These are phyloP conservation scores for Latrodectus hesperus DNA, from an alignment of 2,888 invertebrate genomes.

Conservation along the genomic window DNA sequence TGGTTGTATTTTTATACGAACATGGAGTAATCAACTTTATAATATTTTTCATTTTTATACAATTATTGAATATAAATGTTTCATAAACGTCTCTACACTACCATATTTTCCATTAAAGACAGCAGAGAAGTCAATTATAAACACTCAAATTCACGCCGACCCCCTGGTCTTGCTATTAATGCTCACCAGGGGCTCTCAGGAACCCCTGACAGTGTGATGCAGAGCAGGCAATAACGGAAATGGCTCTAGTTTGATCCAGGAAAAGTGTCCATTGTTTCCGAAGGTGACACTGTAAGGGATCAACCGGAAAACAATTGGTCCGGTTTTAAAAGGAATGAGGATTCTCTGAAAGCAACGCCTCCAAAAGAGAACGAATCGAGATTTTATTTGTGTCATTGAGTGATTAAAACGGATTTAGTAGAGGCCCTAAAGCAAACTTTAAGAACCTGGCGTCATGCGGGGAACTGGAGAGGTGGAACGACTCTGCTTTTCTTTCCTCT, in stretches of 20 bases:
- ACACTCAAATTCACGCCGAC: background rate
- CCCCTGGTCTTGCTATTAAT: background rate
- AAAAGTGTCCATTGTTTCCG: conserved; percentile 17
- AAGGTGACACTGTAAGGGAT: background rate
- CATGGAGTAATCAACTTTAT: no score
- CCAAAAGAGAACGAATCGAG: background rate
- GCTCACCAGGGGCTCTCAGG: background rate
- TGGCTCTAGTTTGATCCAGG: conserved; percentile 10
- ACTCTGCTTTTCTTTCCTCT: background rate
- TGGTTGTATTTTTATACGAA: no score
- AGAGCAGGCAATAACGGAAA: conserved; percentile 22
- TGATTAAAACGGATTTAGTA: conserved; percentile 60
- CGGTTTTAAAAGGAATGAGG: conserved; percentile 41
- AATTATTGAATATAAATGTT: no score
- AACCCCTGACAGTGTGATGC: conserved; percentile 23
- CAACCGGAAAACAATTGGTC: conserved; percentile 26
- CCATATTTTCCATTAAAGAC: background rate
- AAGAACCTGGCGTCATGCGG: background rate
- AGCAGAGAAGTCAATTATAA: background rate
- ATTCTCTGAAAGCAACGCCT: conserved; percentile 1
- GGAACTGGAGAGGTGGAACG: background rate
- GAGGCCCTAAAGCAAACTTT: conserved; percentile 26
- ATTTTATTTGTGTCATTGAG: conserved; percentile 57
- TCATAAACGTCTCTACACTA: no score
- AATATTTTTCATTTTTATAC: no score